Percentiles rank a stretch among this genome's conserved stretches.
Conservation (phyloP, 2,797 vertebrate species). For the Lagorchestes hirsutus region DNA sequence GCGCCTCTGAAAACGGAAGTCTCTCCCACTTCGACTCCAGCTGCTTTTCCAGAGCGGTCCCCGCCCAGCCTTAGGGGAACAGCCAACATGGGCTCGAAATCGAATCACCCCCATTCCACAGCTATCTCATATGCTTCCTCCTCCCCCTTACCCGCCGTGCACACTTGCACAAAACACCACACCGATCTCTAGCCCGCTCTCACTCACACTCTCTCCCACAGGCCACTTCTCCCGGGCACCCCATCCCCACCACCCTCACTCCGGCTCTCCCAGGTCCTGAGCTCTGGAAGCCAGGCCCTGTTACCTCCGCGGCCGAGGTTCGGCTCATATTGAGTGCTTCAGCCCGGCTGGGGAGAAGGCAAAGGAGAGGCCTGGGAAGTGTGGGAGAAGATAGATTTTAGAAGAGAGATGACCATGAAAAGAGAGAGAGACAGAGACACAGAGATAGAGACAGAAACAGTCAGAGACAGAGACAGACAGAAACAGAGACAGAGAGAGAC, state of each 20-base stretch:
- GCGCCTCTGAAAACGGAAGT: neutral
- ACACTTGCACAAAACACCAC: neutral
- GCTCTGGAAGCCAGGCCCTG: accelerated
- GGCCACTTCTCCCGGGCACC: neutral
- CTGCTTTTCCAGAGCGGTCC: neutral
- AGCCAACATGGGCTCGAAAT: neutral
- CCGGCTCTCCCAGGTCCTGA: neutral
- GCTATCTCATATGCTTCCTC: neutral
- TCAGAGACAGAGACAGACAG: too few relatives aligned
- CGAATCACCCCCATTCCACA: neutral
- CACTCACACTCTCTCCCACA: neutral
- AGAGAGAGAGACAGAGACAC: neutral
- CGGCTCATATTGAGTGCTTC: too few relatives aligned
- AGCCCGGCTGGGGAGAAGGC: neutral
- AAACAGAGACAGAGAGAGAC: too few relatives aligned
- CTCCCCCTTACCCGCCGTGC: neutral
- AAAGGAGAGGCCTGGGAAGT: neutral
- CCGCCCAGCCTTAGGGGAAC: neutral
- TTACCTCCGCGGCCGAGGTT: too few relatives aligned
- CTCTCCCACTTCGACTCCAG: neutral
- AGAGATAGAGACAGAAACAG: neutral
- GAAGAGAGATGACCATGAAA: neutral
- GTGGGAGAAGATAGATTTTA: neutral
- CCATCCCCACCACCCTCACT: too few relatives aligned
- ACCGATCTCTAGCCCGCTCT: neutral